These are phyloP conservation scores for Camelus dromedarius DNA, from an alignment of 2,113 vertebrate species.

Conservation along the genomic window DNA sequence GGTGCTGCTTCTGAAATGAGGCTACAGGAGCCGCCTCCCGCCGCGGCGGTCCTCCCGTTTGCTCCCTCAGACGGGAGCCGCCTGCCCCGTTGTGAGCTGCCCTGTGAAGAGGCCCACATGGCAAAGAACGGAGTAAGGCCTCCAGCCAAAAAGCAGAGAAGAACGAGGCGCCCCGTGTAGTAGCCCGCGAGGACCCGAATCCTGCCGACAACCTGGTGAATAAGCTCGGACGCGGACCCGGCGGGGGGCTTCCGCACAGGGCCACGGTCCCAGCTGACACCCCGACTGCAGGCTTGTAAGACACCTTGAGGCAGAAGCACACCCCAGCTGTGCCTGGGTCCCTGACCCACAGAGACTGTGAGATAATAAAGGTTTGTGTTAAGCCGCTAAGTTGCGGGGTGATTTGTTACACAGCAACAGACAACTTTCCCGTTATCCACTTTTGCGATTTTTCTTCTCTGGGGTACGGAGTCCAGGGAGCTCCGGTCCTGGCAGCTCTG, in stretches of 20 bases:
- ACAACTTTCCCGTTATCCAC: not conserved
- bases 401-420: not conserved
- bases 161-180: not conserved
- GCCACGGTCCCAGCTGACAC: too few relatives aligned
- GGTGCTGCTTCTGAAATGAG: not conserved
- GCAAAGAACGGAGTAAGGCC: not conserved
- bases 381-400: not conserved
- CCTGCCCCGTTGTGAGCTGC: not conserved
- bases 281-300: not conserved
- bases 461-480: not conserved
- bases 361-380: too few relatives aligned
- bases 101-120: not conserved
- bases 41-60: not conserved
- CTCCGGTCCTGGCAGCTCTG: not conserved
- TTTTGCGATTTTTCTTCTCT: not conserved
- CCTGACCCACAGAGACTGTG: not conserved
- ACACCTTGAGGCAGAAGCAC: not conserved
- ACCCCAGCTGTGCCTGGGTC: not conserved
- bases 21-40: not conserved
- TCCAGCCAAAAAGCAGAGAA: not conserved
- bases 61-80: not conserved
- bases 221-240: too few relatives aligned
- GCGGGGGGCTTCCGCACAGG: rapidly evolving
- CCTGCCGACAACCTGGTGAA: not conserved
- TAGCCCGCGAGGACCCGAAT: not conserved